These are phyloP conservation scores for Rhogogaster chlorosoma DNA, from an alignment of 2,888 invertebrate species.

Conservation along the genomic window DNA sequence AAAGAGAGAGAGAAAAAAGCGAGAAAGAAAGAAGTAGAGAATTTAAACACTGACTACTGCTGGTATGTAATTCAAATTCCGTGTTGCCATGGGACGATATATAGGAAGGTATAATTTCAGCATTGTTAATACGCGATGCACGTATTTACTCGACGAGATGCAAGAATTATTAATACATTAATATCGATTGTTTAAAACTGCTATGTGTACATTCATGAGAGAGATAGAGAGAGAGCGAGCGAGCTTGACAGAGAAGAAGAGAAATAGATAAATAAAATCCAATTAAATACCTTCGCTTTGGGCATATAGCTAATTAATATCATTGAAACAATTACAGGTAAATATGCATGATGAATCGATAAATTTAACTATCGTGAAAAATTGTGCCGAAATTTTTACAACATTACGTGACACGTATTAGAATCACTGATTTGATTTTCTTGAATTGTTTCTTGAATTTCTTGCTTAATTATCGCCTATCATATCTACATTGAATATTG, in stretches of 20 bases:
- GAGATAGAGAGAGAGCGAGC: not conserved
- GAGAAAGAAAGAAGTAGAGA: not conserved
- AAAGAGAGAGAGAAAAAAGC: not conserved
- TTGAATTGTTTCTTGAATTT: too few species aligned
- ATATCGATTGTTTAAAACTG: not conserved
- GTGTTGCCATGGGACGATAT: not conserved
- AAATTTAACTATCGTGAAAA: not conserved
- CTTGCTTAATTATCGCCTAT: too few species aligned
- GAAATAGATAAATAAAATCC: not conserved
- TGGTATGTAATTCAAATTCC: not conserved
- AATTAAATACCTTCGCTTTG: not conserved
- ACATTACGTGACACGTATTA: too few species aligned
- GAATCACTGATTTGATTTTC: too few species aligned
- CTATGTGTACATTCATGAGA: not conserved
- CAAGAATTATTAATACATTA: conserved; percentile 2
- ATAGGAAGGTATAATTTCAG: not conserved
- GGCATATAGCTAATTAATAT: not conserved
- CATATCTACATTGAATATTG: too few species aligned
- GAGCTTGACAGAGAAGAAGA: not conserved
- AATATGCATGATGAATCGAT: not conserved
- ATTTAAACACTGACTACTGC: not conserved
- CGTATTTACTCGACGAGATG: not conserved
- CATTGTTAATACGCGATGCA: not conserved
- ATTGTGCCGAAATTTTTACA: too few species aligned
- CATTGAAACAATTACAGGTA: not conserved